phyloP scores from a whole-genome alignment of 2,113 vertebrate species.

The Dascyllus trimaculatus region DNA sequence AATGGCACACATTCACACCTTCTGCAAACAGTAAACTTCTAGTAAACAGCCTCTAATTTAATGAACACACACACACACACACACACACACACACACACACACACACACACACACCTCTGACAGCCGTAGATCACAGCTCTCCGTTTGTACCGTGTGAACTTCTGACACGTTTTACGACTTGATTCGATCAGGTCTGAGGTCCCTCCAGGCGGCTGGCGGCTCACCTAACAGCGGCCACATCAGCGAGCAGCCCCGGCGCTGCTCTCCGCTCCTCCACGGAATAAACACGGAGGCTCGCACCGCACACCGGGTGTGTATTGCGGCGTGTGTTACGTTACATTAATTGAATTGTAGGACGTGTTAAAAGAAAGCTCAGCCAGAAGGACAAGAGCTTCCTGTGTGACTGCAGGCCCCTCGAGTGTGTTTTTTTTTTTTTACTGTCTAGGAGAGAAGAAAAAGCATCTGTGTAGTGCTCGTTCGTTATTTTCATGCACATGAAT shows the following conservation, averaged over 20 bases:
- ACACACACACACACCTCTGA: constrained; percentile 19
- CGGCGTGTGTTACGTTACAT: too few relatives aligned
- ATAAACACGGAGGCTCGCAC: constrained; percentile 37
- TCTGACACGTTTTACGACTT: constrained; percentile 58
- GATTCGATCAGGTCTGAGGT: constrained; percentile 66
- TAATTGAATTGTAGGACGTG: too few relatives aligned
- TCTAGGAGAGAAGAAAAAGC: too few relatives aligned
- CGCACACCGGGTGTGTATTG: too few relatives aligned
- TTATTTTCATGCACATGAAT: too few relatives aligned
- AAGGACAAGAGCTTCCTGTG: too few relatives aligned
- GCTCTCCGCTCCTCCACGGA: background rate
- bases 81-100: constrained; percentile 4
- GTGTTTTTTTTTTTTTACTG: too few relatives aligned
- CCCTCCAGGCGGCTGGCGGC: constrained; percentile 35
- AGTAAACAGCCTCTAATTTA: constrained; percentile 48
- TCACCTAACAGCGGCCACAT: constrained; percentile 32
- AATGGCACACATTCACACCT: constrained; percentile 31
- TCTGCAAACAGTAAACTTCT: constrained; percentile 7
- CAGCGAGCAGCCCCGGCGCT: constrained; percentile 1
- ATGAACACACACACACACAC: constrained; percentile 14
- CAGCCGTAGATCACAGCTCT: constrained; percentile 10
- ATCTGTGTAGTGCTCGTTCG: too few relatives aligned
- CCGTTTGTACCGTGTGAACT: constrained; percentile 41
- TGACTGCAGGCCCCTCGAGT: too few relatives aligned
- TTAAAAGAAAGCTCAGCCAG: too few relatives aligned